Base-by-base conservation (phyloP, 2,888 invertebrate species). In the Rhorus exstirpatorius region DNA sequence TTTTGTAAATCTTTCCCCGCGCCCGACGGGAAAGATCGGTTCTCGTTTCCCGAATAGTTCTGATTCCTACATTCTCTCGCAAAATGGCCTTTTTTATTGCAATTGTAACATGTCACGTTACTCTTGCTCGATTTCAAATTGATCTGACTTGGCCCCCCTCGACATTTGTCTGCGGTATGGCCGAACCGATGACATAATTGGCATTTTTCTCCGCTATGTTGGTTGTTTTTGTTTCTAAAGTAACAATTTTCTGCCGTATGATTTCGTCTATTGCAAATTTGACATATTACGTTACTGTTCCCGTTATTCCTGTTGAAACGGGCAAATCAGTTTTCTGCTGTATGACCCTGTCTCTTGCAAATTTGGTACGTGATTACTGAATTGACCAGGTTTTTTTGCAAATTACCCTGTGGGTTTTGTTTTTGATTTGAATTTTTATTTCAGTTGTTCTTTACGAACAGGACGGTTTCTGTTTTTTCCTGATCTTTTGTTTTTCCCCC, bases 311-410 rank as follows among this genome's bases (percentile, higher is more conserved):
- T 31, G 31, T 41, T n/a, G 35, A 26, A 49, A 21, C 35, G 55
- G 0, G 1, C 41, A 12, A 10, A 70, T 12, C 49, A 74, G 1
- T 7, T 19, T 24, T 61, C 19, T 12, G 74, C 61, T 0, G 61
- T 31, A 19, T 75, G 75, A 53, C 75, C 75, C 6, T 3, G 14
- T 12, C 53, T 65, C 4, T 75, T 21, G 6, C 75, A 75, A 7
- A 75, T 35, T 75, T 75, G 63, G 26, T 63, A 74, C 44, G 60
- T 53, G 17, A 63, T 63, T n/a, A 0, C 21, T 26, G 17, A 35
- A 35, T 17, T 31, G n/a, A n/a, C n/a, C n/a, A n/a, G n/a, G n/a
- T n/a, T n/a, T n/a, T n/a, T n/a, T n/a, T n/a, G n/a, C n/a, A n/a
- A n/a, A n/a, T n/a, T n/a, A n/a, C n/a, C n/a, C n/a, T n/a, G n/a